These are phyloP conservation scores for Sebastes matsubarae DNA, from an alignment of 2,797 vertebrate genomes.

Conservation along the genomic window DNA sequence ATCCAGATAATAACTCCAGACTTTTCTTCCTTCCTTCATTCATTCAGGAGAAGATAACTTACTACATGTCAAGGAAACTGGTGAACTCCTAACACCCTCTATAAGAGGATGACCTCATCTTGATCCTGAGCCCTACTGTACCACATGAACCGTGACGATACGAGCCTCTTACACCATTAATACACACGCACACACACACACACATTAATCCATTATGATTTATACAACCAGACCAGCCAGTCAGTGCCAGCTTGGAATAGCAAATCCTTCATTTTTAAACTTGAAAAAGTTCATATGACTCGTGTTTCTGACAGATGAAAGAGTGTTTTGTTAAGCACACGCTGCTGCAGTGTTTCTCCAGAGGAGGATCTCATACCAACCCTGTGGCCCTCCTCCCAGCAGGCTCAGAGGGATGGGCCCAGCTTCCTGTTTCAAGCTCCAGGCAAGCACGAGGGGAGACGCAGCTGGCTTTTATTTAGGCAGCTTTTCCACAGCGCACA, in stretches of 20 bases:
- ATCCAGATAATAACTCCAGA: neutral
- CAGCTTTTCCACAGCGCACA: constrained; percentile 9
- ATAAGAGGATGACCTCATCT: constrained; percentile 1
- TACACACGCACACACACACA: neutral
- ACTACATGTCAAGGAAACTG: neutral
- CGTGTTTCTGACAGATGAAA: constrained; percentile 30
- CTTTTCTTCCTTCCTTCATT: neutral
- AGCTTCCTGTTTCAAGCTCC: constrained; percentile 57
- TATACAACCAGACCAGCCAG: neutral
- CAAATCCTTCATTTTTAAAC: neutral
- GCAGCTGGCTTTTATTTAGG: constrained; percentile 59
- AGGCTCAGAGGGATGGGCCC: constrained; percentile 28
- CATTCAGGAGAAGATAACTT: neutral
- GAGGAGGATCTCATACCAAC: constrained; percentile 25
- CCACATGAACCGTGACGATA: neutral
- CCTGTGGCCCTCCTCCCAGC: constrained; percentile 27
- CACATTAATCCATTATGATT: constrained; percentile 3
- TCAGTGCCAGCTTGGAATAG: neutral
- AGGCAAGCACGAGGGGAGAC: neutral
- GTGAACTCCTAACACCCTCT: neutral
- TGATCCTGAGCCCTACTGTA: neutral
- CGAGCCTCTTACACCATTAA: neutral
- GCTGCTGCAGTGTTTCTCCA: constrained; percentile 26
- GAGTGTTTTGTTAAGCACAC: constrained; percentile 6
- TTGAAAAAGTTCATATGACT: constrained; percentile 12